Percentiles rank a stretch among this genome's conserved stretches.
Evolutionary conservation across 1,140 invertebrate genomes (phyloP).

Genomic region (Eubasilissa regina): DNA sequence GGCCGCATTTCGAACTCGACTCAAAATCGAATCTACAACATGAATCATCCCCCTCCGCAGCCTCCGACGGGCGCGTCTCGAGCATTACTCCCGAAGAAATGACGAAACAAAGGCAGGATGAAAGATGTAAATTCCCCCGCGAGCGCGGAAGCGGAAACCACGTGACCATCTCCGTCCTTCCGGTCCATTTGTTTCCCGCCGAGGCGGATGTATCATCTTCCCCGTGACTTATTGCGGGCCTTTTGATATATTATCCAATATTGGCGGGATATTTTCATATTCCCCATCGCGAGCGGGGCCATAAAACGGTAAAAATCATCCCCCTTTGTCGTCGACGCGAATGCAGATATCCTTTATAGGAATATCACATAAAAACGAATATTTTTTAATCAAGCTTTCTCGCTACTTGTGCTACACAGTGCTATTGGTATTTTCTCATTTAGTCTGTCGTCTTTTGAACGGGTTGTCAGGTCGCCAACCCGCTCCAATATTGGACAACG

Average conservation of each 20-base stretch:
- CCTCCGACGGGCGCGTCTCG: slow-evolving; percentile 4
- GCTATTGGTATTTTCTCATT: too few species aligned
- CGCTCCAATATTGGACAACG: too few species aligned
- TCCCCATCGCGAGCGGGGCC: slow-evolving; percentile 6
- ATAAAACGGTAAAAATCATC: slow-evolving; percentile 28
- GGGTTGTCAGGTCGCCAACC: too few species aligned
- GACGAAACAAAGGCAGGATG: slow-evolving; percentile 35
- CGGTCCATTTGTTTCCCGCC: slow-evolving; percentile 36
- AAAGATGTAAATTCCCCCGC: slow-evolving; percentile 29
- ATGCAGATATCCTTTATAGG: neutral
- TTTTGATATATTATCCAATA: slow-evolving; percentile 41
- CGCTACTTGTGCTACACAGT: too few species aligned
- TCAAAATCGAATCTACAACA: too few species aligned
- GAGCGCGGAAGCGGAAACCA: slow-evolving; percentile 27
- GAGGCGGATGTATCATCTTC: slow-evolving; percentile 38
- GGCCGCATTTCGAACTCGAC: too few species aligned
- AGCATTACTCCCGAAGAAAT: slow-evolving; percentile 21
- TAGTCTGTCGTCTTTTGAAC: too few species aligned
- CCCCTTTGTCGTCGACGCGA: neutral
- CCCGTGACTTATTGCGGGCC: slow-evolving; percentile 35
- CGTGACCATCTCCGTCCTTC: slow-evolving; percentile 38
- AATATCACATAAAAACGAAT: too few species aligned
- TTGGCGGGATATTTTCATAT: slow-evolving; percentile 34
- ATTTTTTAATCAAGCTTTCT: too few species aligned
- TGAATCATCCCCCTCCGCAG: too few species aligned